Evolutionary conservation across 2,113 vertebrate genomes (phyloP).

Genomic region (Rhinopomastus cyanomelas): DNA sequence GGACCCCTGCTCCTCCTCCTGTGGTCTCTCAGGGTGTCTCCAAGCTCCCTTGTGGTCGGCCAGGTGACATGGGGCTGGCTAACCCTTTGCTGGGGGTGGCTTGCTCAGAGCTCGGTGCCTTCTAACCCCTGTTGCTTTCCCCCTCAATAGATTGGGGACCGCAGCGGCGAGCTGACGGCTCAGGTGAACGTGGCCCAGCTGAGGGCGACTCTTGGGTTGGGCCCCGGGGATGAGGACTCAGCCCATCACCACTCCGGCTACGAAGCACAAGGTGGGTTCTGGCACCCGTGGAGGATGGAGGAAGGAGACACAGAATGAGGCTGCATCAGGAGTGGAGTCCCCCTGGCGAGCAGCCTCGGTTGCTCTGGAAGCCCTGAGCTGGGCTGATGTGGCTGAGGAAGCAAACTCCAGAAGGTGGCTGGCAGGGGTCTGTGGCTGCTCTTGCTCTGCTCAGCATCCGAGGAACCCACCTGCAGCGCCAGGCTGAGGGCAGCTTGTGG

Average conservation of each 20-base stretch:
- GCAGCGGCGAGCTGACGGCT: slow-evolving; percentile 86
- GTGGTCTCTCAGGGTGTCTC: background rate
- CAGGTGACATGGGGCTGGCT: background rate
- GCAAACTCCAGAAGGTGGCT: background rate
- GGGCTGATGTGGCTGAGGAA: too few species aligned
- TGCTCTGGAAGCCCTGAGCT: too few species aligned
- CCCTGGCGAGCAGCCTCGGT: too few species aligned
- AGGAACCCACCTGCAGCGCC: background rate
- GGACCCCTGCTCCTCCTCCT: too few species aligned
- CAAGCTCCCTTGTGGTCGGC: background rate
- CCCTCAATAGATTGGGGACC: slow-evolving; percentile 87
- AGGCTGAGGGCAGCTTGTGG: background rate
- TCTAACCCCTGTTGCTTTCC: background rate
- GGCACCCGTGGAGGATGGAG: too few species aligned
- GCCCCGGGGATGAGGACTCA: slow-evolving; percentile 40
- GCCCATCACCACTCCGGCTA: slow-evolving; percentile 82
- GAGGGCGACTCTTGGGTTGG: slow-evolving; percentile 81
- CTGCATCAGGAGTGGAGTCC: too few species aligned
- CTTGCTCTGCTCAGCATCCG: background rate
- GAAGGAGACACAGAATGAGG: background rate
- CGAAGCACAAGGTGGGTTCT: slow-evolving; percentile 94
- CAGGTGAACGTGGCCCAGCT: slow-evolving; percentile 87
- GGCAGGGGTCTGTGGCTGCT: slow-evolving; percentile 7
- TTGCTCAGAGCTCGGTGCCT: background rate
- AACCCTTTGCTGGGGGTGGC: background rate